These are phyloP conservation scores for Sympetrum striolatum DNA, from an alignment of 2,888 invertebrate species.

Conservation along the genomic window DNA sequence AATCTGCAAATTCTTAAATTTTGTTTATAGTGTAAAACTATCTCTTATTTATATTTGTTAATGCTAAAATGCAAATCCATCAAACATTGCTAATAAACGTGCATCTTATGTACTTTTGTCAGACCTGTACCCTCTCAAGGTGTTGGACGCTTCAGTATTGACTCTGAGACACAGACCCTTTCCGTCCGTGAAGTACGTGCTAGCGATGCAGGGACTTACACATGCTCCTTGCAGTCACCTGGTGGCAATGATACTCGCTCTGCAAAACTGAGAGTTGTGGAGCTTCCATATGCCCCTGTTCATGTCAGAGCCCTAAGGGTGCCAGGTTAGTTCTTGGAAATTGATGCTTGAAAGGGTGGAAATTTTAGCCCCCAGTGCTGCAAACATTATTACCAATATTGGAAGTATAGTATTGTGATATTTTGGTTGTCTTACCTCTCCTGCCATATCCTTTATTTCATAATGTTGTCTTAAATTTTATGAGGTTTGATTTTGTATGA, in stretches of 20 bases:
- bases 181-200: constrained; percentile 81
- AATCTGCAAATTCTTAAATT: too few relatives aligned
- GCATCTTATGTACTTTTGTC: constrained; percentile 47
- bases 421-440: too few relatives aligned
- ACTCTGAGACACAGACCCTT: neutral
- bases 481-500: too few relatives aligned
- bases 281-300: constrained; percentile 92
- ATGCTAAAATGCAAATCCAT: too few relatives aligned
- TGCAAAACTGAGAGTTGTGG: constrained; percentile 87
- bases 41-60: too few relatives aligned
- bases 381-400: too few relatives aligned
- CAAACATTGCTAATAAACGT: neutral
- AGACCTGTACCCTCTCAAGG: constrained; percentile 68
- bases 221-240: constrained; percentile 86
- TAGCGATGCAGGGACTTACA: constrained; percentile 92
- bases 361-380: too few relatives aligned
- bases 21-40: too few relatives aligned
- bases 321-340: constrained; percentile 49
- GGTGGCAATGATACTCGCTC: constrained; percentile 93
- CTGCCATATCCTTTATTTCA: too few relatives aligned
- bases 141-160: constrained; percentile 74
- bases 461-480: too few relatives aligned
- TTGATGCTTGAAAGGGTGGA: too few relatives aligned
- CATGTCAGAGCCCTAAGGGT: constrained; percentile 75
- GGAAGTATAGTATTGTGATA: too few relatives aligned